A percentile compares a stretch with the other conserved stretches of the same genome.
These are phyloP conservation scores for Sialis fuliginosa DNA, from an alignment of 2,888 invertebrate species.

Conservation along the genomic window DNA sequence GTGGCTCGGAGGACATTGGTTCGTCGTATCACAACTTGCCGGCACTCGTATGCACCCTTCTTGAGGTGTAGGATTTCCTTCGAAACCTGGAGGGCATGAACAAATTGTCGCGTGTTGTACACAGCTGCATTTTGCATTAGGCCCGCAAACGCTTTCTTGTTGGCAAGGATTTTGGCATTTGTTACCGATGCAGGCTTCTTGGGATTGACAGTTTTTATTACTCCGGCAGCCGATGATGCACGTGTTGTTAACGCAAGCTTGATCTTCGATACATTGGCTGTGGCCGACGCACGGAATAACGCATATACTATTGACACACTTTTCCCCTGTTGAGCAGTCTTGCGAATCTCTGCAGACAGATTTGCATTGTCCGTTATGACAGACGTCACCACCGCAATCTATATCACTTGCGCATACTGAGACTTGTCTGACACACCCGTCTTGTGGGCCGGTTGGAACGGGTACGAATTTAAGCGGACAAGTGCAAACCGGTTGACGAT, in stretches of 20 bases:
- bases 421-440: conserved; percentile 56
- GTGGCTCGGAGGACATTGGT: conserved; percentile 59
- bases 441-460: conserved; percentile 36
- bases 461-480: conserved; percentile 63
- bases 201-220: conserved; percentile 59
- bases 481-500: conserved; percentile 58
- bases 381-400: conserved; percentile 65
- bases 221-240: conserved; percentile 73
- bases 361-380: conserved; percentile 69
- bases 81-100: conserved; percentile 68
- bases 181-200: conserved; percentile 67
- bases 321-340: conserved; percentile 66
- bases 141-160: conserved; percentile 58
- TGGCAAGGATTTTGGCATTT: conserved; percentile 74
- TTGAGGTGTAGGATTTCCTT: conserved; percentile 71
- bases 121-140: conserved; percentile 66
- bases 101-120: conserved; percentile 59
- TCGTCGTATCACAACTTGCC: conserved; percentile 43
- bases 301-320: conserved; percentile 63
- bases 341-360: conserved; percentile 56
- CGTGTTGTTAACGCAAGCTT: conserved; percentile 64
- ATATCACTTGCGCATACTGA: conserved; percentile 47
- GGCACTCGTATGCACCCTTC: conserved; percentile 78
- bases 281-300: conserved; percentile 64
- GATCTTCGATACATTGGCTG: conserved; percentile 57